Evolutionary conservation across 2,888 invertebrate genomes (phyloP).

Genomic region (Drosophila antonietae): DNA sequence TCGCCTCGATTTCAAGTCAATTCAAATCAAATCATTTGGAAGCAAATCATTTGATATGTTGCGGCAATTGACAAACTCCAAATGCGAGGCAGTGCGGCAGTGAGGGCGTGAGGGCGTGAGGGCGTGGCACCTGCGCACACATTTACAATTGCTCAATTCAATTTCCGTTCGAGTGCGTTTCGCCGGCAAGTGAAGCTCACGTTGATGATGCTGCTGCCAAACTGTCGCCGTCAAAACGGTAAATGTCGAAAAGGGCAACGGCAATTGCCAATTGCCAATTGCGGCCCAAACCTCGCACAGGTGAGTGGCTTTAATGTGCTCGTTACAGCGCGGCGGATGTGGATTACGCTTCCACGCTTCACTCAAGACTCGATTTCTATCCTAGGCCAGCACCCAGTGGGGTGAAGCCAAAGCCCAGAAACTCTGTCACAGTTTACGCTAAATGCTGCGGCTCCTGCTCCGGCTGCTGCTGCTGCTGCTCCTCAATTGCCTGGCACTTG

Average conservation of each 20-base stretch:
- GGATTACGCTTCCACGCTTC: slow-evolving; percentile 48
- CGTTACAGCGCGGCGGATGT: slow-evolving; percentile 62
- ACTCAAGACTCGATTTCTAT: neutral
- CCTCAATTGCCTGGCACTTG: slow-evolving; percentile 59
- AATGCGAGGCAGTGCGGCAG: neutral
- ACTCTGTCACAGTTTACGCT: slow-evolving; percentile 22
- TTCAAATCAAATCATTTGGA: slow-evolving; percentile 83
- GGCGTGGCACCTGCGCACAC: slow-evolving; percentile 27
- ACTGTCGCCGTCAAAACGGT: slow-evolving; percentile 57
- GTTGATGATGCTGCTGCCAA: slow-evolving; percentile 72
- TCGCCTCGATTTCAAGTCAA: slow-evolving; percentile 77
- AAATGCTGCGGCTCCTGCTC: neutral
- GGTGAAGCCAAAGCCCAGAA: neutral
- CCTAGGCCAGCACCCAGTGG: neutral
- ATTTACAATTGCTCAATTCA: slow-evolving; percentile 81
- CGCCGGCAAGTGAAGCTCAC: slow-evolving; percentile 67
- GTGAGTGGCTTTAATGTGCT: slow-evolving; percentile 77
- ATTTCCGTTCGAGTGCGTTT: slow-evolving; percentile 80
- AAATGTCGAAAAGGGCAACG: slow-evolving; percentile 47
- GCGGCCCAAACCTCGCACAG: slow-evolving; percentile 62
- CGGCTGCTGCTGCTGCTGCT: neutral
- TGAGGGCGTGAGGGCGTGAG: neutral
- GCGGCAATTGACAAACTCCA: slow-evolving; percentile 77
- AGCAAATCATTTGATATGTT: slow-evolving; percentile 82
- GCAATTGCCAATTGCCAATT: slow-evolving; percentile 2